Conservation (phyloP, 2,888 invertebrate species). For the Tetrapedia diversipes region DNA sequence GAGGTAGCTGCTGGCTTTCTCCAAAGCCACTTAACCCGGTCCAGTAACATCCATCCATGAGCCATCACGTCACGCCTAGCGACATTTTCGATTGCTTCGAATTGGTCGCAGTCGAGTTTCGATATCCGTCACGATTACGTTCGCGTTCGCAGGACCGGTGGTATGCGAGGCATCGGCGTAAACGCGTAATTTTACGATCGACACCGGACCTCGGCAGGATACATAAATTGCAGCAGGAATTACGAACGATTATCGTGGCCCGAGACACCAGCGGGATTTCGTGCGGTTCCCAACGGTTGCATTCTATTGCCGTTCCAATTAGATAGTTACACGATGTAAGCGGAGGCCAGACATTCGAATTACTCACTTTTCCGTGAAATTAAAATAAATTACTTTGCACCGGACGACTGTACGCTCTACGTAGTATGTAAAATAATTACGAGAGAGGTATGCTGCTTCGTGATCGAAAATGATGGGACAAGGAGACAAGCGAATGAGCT, state of each 20-base stretch:
- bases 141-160: neutral
- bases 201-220: neutral
- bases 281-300: constrained; percentile 46
- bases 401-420: constrained; percentile 4
- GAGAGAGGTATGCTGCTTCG: neutral
- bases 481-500: too few species aligned
- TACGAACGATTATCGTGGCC: constrained; percentile 27
- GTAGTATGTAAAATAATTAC: constrained; percentile 14
- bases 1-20: constrained; percentile 77
- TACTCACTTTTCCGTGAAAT: constrained; percentile 39
- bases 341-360: constrained; percentile 17
- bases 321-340: constrained; percentile 29
- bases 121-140: constrained; percentile 22
- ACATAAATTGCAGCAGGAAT: constrained; percentile 25
- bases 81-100: constrained; percentile 68
- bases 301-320: constrained; percentile 52
- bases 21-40: constrained; percentile 82
- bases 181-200: constrained; percentile 33
- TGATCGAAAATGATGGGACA: neutral
- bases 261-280: constrained; percentile 16
- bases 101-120: neutral
- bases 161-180: neutral
- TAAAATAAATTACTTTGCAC: constrained; percentile 36
- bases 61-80: constrained; percentile 75
- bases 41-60: constrained; percentile 81